phyloP scores from a whole-genome alignment of 2,888 invertebrate species.

The Azorinus chamasolen region DNA sequence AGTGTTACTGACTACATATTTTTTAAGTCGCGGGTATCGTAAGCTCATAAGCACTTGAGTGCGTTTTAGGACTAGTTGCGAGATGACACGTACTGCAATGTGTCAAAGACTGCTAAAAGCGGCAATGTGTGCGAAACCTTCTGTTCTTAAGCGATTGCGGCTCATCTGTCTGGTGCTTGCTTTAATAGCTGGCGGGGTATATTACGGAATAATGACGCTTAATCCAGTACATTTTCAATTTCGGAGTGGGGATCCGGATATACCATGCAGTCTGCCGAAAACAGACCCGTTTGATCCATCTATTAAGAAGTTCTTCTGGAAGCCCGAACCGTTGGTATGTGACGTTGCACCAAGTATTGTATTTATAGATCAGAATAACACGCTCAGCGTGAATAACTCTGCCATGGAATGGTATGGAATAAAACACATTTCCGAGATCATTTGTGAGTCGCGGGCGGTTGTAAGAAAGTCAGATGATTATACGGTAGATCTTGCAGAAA shows the following conservation, averaged over 20 bases:
- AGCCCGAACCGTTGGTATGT: conserved; percentile 33
- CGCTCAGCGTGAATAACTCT: background rate
- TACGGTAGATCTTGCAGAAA: conserved; percentile 15
- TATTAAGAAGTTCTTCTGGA: conserved; percentile 25
- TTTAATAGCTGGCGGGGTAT: too few relatives aligned
- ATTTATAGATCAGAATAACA: conserved; percentile 9
- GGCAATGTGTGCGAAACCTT: too few relatives aligned
- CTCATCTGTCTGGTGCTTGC: too few relatives aligned
- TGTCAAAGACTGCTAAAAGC: too few relatives aligned
- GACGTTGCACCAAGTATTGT: conserved; percentile 14
- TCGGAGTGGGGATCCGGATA: background rate
- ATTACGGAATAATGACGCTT: too few relatives aligned
- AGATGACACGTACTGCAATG: too few relatives aligned
- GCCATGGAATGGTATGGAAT: background rate
- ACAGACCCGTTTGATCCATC: conserved; percentile 40
- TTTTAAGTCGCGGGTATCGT: too few relatives aligned
- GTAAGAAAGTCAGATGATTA: conserved; percentile 6
- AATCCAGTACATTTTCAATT: conserved; percentile 15
- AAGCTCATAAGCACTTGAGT: too few relatives aligned
- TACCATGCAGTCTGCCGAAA: conserved; percentile 22
- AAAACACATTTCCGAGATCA: background rate
- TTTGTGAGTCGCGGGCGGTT: background rate
- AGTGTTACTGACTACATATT: too few relatives aligned
- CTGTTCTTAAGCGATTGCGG: too few relatives aligned
- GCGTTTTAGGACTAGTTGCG: too few relatives aligned